Evolutionary conservation across 2,888 invertebrate species (phyloP).

Genomic region (Cheilosia pagana): DNA sequence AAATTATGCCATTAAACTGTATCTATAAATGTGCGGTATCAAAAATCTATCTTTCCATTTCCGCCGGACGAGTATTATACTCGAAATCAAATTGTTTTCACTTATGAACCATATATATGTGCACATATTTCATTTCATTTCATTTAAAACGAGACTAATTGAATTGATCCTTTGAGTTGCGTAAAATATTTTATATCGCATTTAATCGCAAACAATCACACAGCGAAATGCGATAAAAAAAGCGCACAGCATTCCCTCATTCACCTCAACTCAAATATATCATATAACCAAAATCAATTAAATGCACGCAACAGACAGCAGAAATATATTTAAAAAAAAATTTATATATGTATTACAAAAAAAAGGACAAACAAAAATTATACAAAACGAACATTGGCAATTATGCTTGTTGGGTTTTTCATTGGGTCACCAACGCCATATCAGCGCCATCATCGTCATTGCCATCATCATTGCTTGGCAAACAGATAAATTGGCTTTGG

Average conservation of each 20-base stretch:
- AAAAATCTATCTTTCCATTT: conserved; percentile 47
- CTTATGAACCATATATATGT: background rate
- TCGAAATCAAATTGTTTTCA: conserved; percentile 49
- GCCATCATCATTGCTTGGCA: conserved; percentile 60
- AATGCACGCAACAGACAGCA: conserved; percentile 32
- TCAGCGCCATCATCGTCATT: conserved; percentile 30
- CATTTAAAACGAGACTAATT: conserved; percentile 70
- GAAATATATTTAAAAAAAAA: conserved; percentile 16
- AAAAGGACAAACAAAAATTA: conserved; percentile 32
- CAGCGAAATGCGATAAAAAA: conserved; percentile 44
- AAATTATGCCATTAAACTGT: conserved; percentile 32
- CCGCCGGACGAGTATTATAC: conserved; percentile 35
- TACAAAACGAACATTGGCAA: conserved; percentile 54
- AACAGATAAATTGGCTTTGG: conserved; percentile 72
- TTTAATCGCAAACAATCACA: conserved; percentile 58
- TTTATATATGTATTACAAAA: background rate
- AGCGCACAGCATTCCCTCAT: conserved; percentile 23
- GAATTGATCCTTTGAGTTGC: conserved; percentile 70
- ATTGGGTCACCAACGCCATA: conserved; percentile 18
- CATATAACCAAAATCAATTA: conserved; percentile 67
- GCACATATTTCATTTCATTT: conserved; percentile 12
- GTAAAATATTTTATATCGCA: conserved; percentile 63
- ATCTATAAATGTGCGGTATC: conserved; percentile 32
- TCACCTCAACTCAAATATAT: conserved; percentile 60
- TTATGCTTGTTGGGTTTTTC: conserved; percentile 41